phyloP scores from a whole-genome alignment of 2,888 invertebrate genomes.

The Willowsia nigromaculata region DNA sequence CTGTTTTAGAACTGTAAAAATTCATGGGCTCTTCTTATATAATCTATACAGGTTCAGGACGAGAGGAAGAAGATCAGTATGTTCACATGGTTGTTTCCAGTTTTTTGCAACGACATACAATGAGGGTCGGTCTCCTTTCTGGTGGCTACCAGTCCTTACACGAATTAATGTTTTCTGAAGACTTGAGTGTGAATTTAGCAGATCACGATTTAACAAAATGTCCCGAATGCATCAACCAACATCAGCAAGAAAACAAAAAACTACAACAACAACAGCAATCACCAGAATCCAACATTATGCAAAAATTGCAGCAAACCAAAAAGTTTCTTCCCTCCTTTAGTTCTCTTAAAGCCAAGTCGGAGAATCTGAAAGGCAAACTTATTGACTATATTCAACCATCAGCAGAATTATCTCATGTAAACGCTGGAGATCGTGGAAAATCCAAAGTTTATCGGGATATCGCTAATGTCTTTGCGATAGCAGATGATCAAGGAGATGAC shows the following conservation, averaged over 20 bases:
- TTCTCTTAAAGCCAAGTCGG: conserved; percentile 91
- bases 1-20: too few species aligned
- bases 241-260: conserved; percentile 51
- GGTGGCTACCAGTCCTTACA: conserved; percentile 94
- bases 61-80: conserved; percentile 92
- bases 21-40: neutral
- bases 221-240: conserved; percentile 86
- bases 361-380: conserved; percentile 94
- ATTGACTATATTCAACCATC: conserved; percentile 95
- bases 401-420: conserved; percentile 86
- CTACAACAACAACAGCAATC: conserved; percentile 52
- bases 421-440: conserved; percentile 89
- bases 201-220: conserved; percentile 92
- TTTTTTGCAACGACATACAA: conserved; percentile 95
- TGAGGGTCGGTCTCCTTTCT: conserved; percentile 94
- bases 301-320: conserved; percentile 66
- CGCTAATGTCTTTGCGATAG: conserved; percentile 96
- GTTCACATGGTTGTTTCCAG: conserved; percentile 99
- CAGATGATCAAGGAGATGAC: conserved; percentile 90
- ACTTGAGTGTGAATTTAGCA: conserved; percentile 83
- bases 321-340: conserved; percentile 66
- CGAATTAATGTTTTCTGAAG: conserved; percentile 84
- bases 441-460: conserved; percentile 92
- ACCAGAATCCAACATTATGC: conserved; percentile 51
- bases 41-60: conserved; percentile 73